Percentiles rank a stretch among this genome's conserved stretches.
Evolutionary conservation across 2,888 invertebrate species (phyloP).

Genomic region (Resseliella maxima): DNA sequence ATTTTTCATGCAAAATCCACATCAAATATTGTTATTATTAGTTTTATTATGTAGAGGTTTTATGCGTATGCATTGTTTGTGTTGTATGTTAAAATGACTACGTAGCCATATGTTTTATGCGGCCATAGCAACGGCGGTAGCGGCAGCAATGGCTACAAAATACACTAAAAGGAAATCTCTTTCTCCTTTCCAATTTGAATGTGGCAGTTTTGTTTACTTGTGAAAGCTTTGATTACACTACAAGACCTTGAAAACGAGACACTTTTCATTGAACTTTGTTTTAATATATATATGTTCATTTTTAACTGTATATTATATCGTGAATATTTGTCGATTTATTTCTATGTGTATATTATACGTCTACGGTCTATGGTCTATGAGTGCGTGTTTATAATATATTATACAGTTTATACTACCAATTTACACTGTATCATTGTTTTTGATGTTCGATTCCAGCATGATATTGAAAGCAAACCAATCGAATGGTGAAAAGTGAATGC

Average conservation of each 20-base stretch:
- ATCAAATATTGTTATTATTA: conserved; percentile 2
- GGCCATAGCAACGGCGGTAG: too few species aligned
- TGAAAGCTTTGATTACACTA: conserved; percentile 4
- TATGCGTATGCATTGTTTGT: not conserved
- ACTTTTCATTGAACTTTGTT: conserved; percentile 10
- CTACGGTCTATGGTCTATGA: not conserved
- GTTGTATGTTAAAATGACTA: not conserved
- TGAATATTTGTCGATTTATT: not conserved
- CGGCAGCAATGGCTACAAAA: not conserved
- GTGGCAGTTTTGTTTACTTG: not conserved
- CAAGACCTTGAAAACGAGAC: conserved; percentile 13
- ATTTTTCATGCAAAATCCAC: conserved; percentile 7
- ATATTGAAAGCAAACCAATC: not conserved
- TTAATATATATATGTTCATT: too few species aligned
- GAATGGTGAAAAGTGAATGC: not conserved
- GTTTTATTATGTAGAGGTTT: not conserved
- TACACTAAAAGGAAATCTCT: not conserved
- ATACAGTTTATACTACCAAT: not conserved
- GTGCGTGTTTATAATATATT: not conserved
- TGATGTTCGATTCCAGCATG: not conserved
- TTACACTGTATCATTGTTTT: not conserved
- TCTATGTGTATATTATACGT: not conserved
- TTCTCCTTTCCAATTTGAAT: conserved; percentile 16
- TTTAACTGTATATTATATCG: not conserved
- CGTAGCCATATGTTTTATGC: too few species aligned